Base-by-base conservation (phyloP, 2,888 invertebrate genomes). In the Athalia rosae region DNA sequence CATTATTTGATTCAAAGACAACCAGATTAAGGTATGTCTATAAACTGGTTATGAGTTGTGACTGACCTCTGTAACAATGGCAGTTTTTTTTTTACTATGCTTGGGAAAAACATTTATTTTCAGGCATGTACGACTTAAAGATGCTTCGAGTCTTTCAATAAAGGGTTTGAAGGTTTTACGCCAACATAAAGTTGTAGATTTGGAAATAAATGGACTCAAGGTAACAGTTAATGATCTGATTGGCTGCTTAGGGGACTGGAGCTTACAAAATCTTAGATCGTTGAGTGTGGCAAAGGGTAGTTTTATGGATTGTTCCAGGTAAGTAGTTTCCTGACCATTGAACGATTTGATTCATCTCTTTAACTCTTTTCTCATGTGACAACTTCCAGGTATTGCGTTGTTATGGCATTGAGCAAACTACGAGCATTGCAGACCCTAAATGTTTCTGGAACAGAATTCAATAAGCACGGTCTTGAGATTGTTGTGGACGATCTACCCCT, bases 361-460 rank as follows among this genome's bases (percentile, higher is more conserved):
- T 77, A 76, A 47, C 64, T 45, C 13, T 13, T 76, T 64, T 28
- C 8, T 59, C 58, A 61, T 58, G 58, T 69, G 48, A 61, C 50
- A 76, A 76, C 47, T 66, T 56, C 66, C 80, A 92, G 92, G 84
- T 92, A 91, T 82, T 92, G 92, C 84, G 91, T 93, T 50, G 90
- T 93, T 77, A 92, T 93, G 63, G 92, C 93, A 61, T 90, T 94
- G 81, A 92, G 93, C 47, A 92, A 92, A 85, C 90, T 95, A 58
- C 91, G 91, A 79, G 92, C 92, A 80, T 88, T 95, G 76, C 92
- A 91, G 79, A 90, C 90, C 76, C 88, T 95, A 64, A 94, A 94
- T 89, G 93, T 94, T 4, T 92, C 94, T 78, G 91, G 92, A 83
- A 94, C 94, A n/a, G 94, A 94, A 85, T 92, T 95, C 85, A 94